phyloP scores from a whole-genome alignment of 2,797 vertebrate genomes.

The Melanotaenia nigrans region DNA sequence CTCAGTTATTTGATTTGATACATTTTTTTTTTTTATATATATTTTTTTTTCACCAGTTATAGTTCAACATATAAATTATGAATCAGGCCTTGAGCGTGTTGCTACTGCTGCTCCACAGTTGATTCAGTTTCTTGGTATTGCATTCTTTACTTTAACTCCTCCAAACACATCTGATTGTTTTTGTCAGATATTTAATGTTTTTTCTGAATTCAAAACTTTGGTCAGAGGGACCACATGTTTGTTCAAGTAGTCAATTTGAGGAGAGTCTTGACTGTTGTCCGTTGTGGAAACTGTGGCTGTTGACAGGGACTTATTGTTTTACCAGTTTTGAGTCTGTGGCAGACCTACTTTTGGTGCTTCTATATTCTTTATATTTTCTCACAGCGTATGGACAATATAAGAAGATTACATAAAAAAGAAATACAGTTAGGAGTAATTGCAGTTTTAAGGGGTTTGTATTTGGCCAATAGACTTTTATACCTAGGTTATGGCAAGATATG shows the following conservation, averaged over 20 bases:
- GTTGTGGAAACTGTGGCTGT: not conserved
- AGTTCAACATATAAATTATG: not conserved
- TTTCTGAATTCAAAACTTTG: not conserved
- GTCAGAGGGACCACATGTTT: not conserved
- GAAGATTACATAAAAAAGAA: too few relatives aligned
- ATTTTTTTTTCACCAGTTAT: not conserved
- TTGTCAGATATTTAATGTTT: not conserved
- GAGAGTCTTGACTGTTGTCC: not conserved
- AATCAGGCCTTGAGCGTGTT: not conserved
- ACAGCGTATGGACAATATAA: too few relatives aligned
- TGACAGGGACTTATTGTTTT: not conserved
- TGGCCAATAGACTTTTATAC: not conserved
- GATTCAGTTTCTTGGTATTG: not conserved
- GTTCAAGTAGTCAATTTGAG: not conserved
- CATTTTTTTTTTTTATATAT: too few relatives aligned
- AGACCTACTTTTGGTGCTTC: too few relatives aligned
- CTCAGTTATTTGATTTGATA: not conserved
- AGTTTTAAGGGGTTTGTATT: not conserved
- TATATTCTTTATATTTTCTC: too few relatives aligned
- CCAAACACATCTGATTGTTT: not conserved
- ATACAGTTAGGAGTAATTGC: too few relatives aligned
- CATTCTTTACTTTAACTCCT: not conserved
- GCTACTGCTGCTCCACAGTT: not conserved
- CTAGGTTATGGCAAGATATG: not conserved
- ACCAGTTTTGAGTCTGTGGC: not conserved